These are phyloP conservation scores for Neoitamus cyanurus DNA, from an alignment of 2,888 invertebrate genomes.

Conservation along the genomic window DNA sequence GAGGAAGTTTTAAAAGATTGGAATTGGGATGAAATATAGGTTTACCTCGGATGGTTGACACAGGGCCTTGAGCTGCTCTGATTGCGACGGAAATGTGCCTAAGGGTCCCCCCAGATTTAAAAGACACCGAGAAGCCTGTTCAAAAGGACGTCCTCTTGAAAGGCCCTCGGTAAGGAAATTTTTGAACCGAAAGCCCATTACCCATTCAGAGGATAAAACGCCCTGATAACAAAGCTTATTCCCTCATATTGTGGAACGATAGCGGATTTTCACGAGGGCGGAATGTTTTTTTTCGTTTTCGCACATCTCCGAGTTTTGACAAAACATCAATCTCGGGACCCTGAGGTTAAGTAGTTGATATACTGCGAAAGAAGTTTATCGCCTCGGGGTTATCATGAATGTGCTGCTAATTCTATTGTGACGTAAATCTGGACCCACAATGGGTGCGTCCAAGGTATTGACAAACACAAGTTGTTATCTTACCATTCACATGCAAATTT, in stretches of 20 bases:
- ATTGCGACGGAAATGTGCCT: not conserved
- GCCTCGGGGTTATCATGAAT: slow-evolving; percentile 37
- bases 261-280: not conserved
- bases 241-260: slow-evolving; percentile 20
- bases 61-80: not conserved
- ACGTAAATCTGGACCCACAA: slow-evolving; percentile 42
- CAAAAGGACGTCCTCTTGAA: not conserved
- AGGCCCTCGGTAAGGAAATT: not conserved
- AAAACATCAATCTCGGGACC: not conserved
- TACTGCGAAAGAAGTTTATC: slow-evolving; percentile 8
- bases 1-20: not conserved
- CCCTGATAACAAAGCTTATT: slow-evolving; percentile 28
- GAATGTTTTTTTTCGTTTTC: not conserved
- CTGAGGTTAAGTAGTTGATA: slow-evolving; percentile 32
- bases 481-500: slow-evolving; percentile 68
- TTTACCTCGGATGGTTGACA: not conserved
- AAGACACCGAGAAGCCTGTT: not conserved
- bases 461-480: slow-evolving; percentile 52
- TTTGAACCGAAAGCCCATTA: slow-evolving; percentile 38
- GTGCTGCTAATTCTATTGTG: slow-evolving; percentile 48
- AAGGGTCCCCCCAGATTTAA: slow-evolving; percentile 6
- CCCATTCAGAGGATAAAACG: slow-evolving; percentile 16
- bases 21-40: not conserved
- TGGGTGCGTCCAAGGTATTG: slow-evolving; percentile 19
- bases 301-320: slow-evolving; percentile 4